Conservation (phyloP, 1,140 invertebrate genomes). For the Microplitis mediator region DNA sequence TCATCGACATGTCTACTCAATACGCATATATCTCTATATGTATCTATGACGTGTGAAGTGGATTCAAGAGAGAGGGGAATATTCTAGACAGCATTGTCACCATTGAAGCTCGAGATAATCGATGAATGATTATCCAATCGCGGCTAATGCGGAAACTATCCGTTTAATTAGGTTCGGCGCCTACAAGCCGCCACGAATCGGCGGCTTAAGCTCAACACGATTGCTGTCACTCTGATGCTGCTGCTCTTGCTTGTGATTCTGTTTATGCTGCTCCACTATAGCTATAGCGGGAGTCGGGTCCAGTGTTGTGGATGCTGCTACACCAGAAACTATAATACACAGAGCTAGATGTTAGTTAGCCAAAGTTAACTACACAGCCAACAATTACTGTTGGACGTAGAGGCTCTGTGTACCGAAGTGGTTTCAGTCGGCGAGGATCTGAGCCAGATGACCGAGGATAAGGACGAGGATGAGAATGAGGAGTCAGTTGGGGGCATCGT, state of each 20-base stretch:
- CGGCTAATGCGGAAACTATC: slow-evolving; percentile 61
- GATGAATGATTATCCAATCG: slow-evolving; percentile 61
- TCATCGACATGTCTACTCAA: too few relatives aligned
- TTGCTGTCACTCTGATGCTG: not conserved
- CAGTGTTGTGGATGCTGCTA: not conserved
- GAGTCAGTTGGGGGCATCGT: too few relatives aligned
- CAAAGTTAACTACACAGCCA: too few relatives aligned
- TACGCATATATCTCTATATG: too few relatives aligned
- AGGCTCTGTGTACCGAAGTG: slow-evolving; percentile 24
- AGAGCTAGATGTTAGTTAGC: not conserved
- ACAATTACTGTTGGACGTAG: too few relatives aligned
- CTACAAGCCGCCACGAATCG: slow-evolving; percentile 46
- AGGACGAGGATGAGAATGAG: not conserved
- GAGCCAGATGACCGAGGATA: slow-evolving; percentile 26
- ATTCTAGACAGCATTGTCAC: slow-evolving; percentile 25
- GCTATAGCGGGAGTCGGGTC: not conserved
- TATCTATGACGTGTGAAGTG: too few relatives aligned
- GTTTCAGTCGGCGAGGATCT: slow-evolving; percentile 17
- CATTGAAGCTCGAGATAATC: slow-evolving; percentile 48
- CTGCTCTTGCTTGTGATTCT: too few relatives aligned
- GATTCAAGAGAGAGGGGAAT: too few relatives aligned
- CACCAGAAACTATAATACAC: too few relatives aligned
- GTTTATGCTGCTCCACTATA: too few relatives aligned
- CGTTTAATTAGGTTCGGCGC: slow-evolving; percentile 61
- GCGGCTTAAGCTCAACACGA: slow-evolving; percentile 42